Percentiles rank a stretch among this genome's conserved stretches.
These are phyloP conservation scores for Ceraclea dissimilis DNA, from an alignment of 2,888 invertebrate species.

Conservation along the genomic window DNA sequence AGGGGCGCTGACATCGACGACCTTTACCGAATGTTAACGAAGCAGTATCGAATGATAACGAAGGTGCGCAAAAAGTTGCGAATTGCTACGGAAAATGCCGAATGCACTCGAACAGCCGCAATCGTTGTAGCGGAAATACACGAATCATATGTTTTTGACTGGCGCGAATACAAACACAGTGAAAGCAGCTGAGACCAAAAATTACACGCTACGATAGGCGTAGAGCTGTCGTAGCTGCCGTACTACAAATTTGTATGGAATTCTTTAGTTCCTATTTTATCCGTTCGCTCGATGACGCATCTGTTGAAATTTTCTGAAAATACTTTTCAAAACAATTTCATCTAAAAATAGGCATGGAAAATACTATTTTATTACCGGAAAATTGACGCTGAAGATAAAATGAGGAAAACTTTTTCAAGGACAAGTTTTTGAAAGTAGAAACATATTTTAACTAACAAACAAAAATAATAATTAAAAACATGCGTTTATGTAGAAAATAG, in stretches of 20 bases:
- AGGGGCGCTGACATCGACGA: constrained; percentile 13
- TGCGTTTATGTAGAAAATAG: too few species aligned
- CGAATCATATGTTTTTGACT: constrained; percentile 5
- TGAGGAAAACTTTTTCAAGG: background rate
- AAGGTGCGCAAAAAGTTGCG: background rate
- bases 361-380: too few species aligned
- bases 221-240: too few species aligned
- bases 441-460: too few species aligned
- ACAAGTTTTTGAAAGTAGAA: too few species aligned
- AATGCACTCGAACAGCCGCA: constrained; percentile 1
- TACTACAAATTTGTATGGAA: background rate
- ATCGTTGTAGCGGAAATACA: constrained; percentile 6
- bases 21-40: constrained; percentile 6
- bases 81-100: background rate
- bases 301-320: background rate
- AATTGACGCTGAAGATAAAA: background rate
- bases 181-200: background rate
- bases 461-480: too few species aligned
- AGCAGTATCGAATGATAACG: background rate
- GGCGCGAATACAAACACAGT: background rate
- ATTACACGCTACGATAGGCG: too few species aligned
- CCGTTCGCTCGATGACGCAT: background rate
- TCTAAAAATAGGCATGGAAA: background rate
- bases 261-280: background rate
- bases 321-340: background rate